phyloP scores from a whole-genome alignment of 2,888 invertebrate genomes.

The Mythimna vitellina region DNA sequence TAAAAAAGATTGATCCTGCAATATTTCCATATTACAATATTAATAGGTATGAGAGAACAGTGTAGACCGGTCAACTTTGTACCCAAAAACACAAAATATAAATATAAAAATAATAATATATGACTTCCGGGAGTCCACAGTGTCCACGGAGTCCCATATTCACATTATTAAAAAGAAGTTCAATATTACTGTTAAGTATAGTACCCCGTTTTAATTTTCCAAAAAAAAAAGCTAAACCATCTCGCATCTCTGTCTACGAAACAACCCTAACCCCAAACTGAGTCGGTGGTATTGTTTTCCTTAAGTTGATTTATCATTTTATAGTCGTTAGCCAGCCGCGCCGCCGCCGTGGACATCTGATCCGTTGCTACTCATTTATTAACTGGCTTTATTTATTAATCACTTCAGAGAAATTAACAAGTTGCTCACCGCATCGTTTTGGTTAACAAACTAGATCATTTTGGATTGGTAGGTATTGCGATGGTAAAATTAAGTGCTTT shows the following conservation, averaged over 20 bases:
- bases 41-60: too few relatives aligned
- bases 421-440: conserved; percentile 46
- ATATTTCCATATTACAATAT: too few relatives aligned
- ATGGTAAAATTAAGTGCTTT: conserved; percentile 8
- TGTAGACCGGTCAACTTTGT: too few relatives aligned
- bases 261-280: conserved; percentile 61
- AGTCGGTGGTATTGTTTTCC: conserved; percentile 76
- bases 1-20: too few relatives aligned
- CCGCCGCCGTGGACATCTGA: conserved; percentile 73
- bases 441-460: conserved; percentile 46
- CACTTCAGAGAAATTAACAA: conserved; percentile 59
- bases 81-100: too few relatives aligned
- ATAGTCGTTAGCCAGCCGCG: conserved; percentile 77
- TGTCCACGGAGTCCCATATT: too few relatives aligned
- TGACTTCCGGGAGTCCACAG: too few relatives aligned
- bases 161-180: too few relatives aligned
- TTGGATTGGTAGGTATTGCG: conserved; percentile 22
- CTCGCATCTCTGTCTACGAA: conserved; percentile 24
- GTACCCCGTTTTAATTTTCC: too few relatives aligned
- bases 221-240: neutral
- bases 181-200: too few relatives aligned
- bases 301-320: conserved; percentile 82
- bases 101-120: too few relatives aligned
- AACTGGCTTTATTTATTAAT: conserved; percentile 59
- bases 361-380: conserved; percentile 66